Evolutionary conservation across 2,113 vertebrate species (phyloP).

Genomic region (Mus musculus): GRCm39 chr9:112995501-112996000

Average conservation of each 20-base stretch:
- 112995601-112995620: neutral
- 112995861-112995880: neutral
- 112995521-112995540: neutral
- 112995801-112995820: neutral
- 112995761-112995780: neutral
- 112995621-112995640: neutral
- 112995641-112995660: neutral
- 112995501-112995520: neutral
- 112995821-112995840: neutral
- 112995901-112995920: neutral
- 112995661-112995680: neutral
- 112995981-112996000: too few relatives aligned
- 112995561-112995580: neutral
- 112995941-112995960: neutral
- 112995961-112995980: neutral
- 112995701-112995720: too few relatives aligned
- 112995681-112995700: neutral
- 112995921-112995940: neutral
- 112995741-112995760: neutral
- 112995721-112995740: neutral
- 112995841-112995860: neutral
- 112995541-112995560: neutral
- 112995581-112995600: constrained; percentile 41
- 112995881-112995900: neutral
- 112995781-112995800: neutral